Evolutionary conservation across 92 coral and sea anemone species (phyloP), one percentile per base, ranked within the genome.

Genomic region (Epizoanthus scotinus): DNA sequence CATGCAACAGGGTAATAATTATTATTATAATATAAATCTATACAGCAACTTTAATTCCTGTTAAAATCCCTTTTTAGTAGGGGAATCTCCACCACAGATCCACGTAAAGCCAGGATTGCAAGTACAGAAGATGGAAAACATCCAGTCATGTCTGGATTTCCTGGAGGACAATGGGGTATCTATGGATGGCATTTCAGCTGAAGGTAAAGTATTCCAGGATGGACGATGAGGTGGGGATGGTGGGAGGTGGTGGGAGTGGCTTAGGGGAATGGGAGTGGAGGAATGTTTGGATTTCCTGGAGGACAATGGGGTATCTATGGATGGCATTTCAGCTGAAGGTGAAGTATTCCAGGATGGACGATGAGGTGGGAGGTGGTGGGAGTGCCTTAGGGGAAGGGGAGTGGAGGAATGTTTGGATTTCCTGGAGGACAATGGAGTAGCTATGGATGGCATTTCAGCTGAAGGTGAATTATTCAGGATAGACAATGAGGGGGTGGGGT

Each of bases 91-190:
- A 3, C 83, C 87, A 24, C 97, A 92, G 29, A 70, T 92, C 6
- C 97, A 92, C 63, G 59, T 92, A 40, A 90, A 87, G 56, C 97
- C 97, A 78, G 91, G 90, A 13, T 79, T 92, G 3, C 88, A 82
- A 20, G 90, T 92, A 21, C 97, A 92, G 61, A 90, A 89, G 77
- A 84, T 86, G 64, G 97, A 92, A 68, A 92, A 92, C 65, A 91
- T 90, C 10, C 90, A 90, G 26, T 55, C 79, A 19, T 90, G 97
- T 64, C 68, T 92, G 40, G 85, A 92, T 40, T 74, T 92, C 55
- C 72, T 90, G 70, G 84, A 63, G 27, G 57, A 68, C 25, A 69
- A 49, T 44, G 88, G 91, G 22, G 86, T 92, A n/a, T 58, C 90
- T 6, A 67, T 87, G 21, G 77, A 85, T 20, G 79, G 83, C 49